Percentiles rank a stretch among this genome's conserved stretches.
Conservation (phyloP, 2,888 invertebrate genomes). For the Heliconius sara region DNA sequence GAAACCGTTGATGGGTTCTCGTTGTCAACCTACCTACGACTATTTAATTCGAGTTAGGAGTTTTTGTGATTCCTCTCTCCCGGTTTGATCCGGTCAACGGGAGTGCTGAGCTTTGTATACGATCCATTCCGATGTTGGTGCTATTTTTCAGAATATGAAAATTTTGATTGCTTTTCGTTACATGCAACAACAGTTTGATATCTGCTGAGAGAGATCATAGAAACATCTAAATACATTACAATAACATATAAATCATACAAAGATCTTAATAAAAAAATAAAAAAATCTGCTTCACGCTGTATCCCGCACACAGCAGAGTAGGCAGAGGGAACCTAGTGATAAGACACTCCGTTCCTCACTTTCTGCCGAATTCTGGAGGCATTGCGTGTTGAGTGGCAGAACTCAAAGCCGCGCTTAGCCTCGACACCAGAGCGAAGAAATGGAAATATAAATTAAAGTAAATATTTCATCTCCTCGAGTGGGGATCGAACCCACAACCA, state of each 20-base stretch:
- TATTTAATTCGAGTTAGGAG: constrained; percentile 76
- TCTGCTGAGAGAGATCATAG: neutral
- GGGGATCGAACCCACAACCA: too few relatives aligned
- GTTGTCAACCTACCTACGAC: constrained; percentile 76
- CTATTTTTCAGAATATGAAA: constrained; percentile 22
- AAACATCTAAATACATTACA: neutral
- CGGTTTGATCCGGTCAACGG: constrained; percentile 48
- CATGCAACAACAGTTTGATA: neutral
- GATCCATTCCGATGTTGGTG: constrained; percentile 10
- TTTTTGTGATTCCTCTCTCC: constrained; percentile 65
- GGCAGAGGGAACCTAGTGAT: too few relatives aligned
- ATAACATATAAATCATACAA: neutral
- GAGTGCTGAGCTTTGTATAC: constrained; percentile 32
- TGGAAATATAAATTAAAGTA: too few relatives aligned
- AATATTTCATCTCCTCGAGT: too few relatives aligned
- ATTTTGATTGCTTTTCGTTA: constrained; percentile 11
- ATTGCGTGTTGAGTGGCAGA: too few relatives aligned
- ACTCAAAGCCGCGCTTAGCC: too few relatives aligned
- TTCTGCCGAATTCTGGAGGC: too few relatives aligned
- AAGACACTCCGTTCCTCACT: too few relatives aligned
- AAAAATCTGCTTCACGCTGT: too few relatives aligned
- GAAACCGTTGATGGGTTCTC: constrained; percentile 71
- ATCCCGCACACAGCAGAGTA: too few relatives aligned
- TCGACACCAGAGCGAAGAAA: too few relatives aligned
- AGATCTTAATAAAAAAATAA: neutral